phyloP scores from a whole-genome alignment of 2,888 invertebrate species.

The Agrotis clavis region DNA sequence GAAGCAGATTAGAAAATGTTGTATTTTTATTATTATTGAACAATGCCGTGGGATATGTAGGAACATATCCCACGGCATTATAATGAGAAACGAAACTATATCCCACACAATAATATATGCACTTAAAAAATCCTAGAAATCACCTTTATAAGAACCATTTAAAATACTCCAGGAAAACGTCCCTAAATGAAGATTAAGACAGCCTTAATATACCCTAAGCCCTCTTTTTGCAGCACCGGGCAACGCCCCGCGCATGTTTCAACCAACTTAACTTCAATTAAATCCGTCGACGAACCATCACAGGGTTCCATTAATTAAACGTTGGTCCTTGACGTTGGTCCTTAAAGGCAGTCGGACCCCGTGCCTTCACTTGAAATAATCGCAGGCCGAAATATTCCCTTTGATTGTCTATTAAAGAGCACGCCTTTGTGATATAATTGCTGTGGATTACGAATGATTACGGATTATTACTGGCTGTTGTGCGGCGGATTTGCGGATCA shows the following conservation, averaged over 20 bases:
- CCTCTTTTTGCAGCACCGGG: conserved; percentile 37
- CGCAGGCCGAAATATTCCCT: conserved; percentile 84
- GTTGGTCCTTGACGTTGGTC: conserved; percentile 72
- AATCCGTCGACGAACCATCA: conserved; percentile 61
- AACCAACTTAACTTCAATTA: conserved; percentile 65
- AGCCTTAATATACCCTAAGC: conserved; percentile 19
- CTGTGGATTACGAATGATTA: conserved; percentile 68
- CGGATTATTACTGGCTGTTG: conserved; percentile 67
- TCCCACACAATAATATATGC: neutral
- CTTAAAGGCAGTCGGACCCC: conserved; percentile 69
- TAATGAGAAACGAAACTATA: neutral
- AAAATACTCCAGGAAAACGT: conserved; percentile 26
- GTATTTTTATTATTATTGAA: no score
- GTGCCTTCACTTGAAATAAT: conserved; percentile 82
- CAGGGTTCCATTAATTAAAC: conserved; percentile 85
- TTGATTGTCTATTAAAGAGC: conserved; percentile 82
- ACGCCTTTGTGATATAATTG: conserved; percentile 79
- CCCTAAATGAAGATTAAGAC: conserved; percentile 37
- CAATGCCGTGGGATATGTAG: neutral
- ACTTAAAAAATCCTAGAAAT: neutral
- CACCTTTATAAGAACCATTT: neutral
- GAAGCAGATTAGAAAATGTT: no score
- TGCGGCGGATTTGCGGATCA: conserved; percentile 56
- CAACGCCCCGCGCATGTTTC: conserved; percentile 59
- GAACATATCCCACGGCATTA: neutral